These are phyloP conservation scores for Drosophila subobscura DNA, from an alignment of 1,140 invertebrate genomes.

Conservation along the genomic window DNA sequence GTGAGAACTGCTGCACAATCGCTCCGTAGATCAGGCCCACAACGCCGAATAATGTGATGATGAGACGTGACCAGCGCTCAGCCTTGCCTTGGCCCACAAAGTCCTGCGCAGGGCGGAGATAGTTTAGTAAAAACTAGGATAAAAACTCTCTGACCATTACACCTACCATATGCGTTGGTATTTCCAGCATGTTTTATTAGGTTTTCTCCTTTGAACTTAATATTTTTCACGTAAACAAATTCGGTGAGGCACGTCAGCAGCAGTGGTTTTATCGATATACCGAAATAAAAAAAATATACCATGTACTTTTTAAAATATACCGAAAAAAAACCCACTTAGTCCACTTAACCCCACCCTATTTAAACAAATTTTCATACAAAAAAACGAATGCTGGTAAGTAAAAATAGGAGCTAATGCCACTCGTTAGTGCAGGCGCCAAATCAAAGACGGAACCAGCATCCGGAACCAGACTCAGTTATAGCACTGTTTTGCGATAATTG, in stretches of 20 bases:
- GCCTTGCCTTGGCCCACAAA: slow-evolving; percentile 95
- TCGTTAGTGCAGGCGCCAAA: too few species aligned
- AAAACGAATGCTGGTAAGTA: too few species aligned
- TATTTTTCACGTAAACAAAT: slow-evolving; percentile 67
- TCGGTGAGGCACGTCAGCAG: slow-evolving; percentile 71
- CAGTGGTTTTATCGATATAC: slow-evolving; percentile 1
- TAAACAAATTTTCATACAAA: too few species aligned
- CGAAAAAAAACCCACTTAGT: neutral
- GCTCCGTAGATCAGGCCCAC: slow-evolving; percentile 97
- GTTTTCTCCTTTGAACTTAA: slow-evolving; percentile 14
- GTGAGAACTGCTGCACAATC: slow-evolving; percentile 96
- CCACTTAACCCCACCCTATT: too few species aligned
- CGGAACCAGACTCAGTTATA: too few species aligned
- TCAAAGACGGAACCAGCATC: too few species aligned
- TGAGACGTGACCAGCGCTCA: slow-evolving; percentile 93
- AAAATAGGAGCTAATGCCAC: too few species aligned
- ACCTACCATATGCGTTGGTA: slow-evolving; percentile 87
- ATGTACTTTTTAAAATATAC: neutral
- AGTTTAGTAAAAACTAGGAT: neutral
- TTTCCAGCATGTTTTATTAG: slow-evolving; percentile 76
- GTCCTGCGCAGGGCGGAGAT: slow-evolving; percentile 86
- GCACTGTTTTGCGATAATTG: too few species aligned
- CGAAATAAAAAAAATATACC: neutral
- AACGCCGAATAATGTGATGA: slow-evolving; percentile 94
- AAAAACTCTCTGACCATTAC: neutral